These are phyloP conservation scores for Edolisoma coerulescens DNA, from an alignment of 2,113 vertebrate genomes.

Conservation along the genomic window DNA sequence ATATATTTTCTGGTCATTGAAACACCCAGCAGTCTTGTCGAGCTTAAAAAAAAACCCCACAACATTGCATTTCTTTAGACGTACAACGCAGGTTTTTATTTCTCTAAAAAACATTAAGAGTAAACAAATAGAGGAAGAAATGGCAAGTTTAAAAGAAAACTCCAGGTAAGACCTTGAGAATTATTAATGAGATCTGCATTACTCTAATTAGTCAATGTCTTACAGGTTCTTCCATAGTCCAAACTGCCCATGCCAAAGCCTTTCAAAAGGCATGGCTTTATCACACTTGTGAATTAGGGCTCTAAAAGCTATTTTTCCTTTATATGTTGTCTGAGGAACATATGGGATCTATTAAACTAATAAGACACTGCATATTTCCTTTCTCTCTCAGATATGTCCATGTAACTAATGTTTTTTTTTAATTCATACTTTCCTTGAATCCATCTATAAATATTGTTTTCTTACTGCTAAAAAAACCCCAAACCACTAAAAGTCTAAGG, in stretches of 20 bases:
- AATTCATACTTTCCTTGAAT: not conserved
- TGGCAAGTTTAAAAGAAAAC: not conserved
- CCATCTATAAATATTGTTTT: not conserved
- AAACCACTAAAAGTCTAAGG: not conserved
- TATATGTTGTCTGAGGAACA: not conserved
- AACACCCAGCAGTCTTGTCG: not conserved
- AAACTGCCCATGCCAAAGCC: not conserved
- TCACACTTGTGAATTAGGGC: not conserved
- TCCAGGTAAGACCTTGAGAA: not conserved
- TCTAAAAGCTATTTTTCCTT: not conserved
- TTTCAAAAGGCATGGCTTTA: not conserved
- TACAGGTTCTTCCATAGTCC: not conserved
- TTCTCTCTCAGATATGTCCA: not conserved
- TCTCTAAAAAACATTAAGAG: not conserved
- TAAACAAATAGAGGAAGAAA: not conserved
- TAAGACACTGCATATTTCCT: not conserved
- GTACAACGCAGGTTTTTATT: not conserved
- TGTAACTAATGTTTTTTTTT: not conserved
- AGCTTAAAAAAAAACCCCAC: not conserved
- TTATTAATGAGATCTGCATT: not conserved
- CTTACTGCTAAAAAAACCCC: not conserved
- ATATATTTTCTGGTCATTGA: not conserved
- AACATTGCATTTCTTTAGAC: not conserved
- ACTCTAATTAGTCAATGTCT: not conserved
- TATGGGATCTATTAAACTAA: not conserved